These are phyloP conservation scores for Myotis planiceps DNA, from an alignment of 2,797 vertebrate species.

Conservation along the genomic window DNA sequence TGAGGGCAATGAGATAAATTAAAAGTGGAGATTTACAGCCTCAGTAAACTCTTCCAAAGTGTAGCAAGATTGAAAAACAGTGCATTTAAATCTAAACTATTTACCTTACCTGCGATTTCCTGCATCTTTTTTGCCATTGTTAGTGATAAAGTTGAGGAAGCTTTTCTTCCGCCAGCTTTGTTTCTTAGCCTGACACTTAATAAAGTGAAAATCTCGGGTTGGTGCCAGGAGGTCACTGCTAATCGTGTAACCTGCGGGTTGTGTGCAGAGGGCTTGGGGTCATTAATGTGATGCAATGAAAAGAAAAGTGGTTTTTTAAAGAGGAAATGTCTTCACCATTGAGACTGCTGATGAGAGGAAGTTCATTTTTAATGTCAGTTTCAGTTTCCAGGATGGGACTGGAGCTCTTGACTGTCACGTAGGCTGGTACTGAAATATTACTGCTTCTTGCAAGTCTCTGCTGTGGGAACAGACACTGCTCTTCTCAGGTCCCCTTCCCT, in stretches of 20 bases:
- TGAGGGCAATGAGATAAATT: conserved; percentile 40
- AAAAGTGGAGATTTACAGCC: conserved; percentile 41
- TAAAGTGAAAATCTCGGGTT: conserved; percentile 36
- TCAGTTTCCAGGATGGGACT: conserved; percentile 37
- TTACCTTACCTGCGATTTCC: conserved; percentile 33
- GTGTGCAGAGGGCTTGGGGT: neutral
- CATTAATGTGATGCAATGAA: conserved; percentile 3
- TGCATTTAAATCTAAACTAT: conserved; percentile 58
- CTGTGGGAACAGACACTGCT: conserved; percentile 30
- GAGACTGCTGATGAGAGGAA: conserved; percentile 32
- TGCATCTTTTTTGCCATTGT: conserved; percentile 60
- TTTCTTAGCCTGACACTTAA: conserved; percentile 59
- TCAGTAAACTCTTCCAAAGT: conserved; percentile 42
- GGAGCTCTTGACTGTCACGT: conserved; percentile 62
- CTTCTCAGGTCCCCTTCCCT: conserved; percentile 21
- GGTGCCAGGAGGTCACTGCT: conserved; percentile 26
- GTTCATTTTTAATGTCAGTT: conserved; percentile 62
- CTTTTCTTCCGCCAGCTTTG: conserved; percentile 2
- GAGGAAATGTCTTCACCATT: neutral
- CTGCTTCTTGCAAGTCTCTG: conserved; percentile 47
- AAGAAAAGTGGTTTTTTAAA: neutral
- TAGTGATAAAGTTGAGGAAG: conserved; percentile 15
- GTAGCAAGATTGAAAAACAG: conserved; percentile 26
- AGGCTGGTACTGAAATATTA: conserved; percentile 71
- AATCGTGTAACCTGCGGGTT: neutral